Evolutionary conservation across 2,888 invertebrate species (phyloP), one percentile per base, ranked within the genome.

Genomic region (Galerucella pusilla): DNA sequence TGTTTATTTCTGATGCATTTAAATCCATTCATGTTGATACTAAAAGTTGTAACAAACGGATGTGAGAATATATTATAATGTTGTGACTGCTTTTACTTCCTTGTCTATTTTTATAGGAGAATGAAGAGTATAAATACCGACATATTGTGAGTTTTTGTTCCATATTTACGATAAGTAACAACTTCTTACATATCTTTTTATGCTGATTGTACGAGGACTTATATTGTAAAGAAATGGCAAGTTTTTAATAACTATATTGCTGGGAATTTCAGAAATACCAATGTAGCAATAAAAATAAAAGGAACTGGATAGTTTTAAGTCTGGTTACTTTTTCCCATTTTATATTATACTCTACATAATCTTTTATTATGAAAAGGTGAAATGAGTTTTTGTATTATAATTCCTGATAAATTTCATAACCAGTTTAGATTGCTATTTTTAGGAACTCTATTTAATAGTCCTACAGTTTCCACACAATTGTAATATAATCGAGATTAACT

Each of bases 41-140:
- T 64, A 64, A 64, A 64, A 64, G 10, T 45, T 64, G 45, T 16
- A 20, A 64, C 46, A 45, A 65, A 65, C 46, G 64, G 64, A 65
- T 46, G 64, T 46, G 64, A 57, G 16, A 11, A 10, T 57, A 20
- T 3, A 10, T 57, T 57, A 16, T 20, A 57, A 5, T 49, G 14
- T 14, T 57, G 10, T 20, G 20, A 57, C 57, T 20, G 57, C 57
- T 57, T 16, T 57, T 16, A 52, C 52, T 52, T 57, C 57, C 20
- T 57, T 16, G 2, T 57, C 57, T 57, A 20, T 57, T 57, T 20
- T 57, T 57, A 20, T 57, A 57, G 57, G 20, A 20, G 3, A 16
- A 57, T 57, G 9, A 20, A 20, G 10, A 57, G 7, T 7, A 57
- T 20, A 16, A 49, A 49, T 57, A 20, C 16, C 7, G 2, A 57